These are phyloP conservation scores for Lepetodrilus schrolli DNA, from an alignment of 2,888 invertebrate genomes.

Conservation along the genomic window DNA sequence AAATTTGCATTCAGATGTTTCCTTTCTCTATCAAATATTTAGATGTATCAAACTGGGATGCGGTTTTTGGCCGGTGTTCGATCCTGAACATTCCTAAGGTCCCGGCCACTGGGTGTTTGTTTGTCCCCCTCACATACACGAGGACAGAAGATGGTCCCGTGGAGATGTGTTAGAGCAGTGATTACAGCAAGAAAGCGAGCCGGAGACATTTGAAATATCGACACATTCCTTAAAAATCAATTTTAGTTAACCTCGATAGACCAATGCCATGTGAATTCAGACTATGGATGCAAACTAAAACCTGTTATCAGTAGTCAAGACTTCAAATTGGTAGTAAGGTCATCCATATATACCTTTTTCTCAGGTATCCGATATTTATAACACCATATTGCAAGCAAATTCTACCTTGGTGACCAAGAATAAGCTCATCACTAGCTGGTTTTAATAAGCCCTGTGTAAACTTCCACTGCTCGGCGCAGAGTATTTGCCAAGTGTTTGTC, in stretches of 20 bases:
- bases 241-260: not conserved
- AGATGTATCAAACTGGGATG: not conserved
- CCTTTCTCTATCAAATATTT: conserved; percentile 5
- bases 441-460: too few species aligned
- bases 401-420: too few species aligned
- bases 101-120: not conserved
- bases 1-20: conserved; percentile 23
- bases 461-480: too few species aligned
- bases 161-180: not conserved
- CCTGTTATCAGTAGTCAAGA: too few species aligned
- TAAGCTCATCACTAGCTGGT: too few species aligned
- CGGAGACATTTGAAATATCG: not conserved
- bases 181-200: not conserved
- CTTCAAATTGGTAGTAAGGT: too few species aligned
- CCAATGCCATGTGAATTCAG: too few species aligned
- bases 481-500: too few species aligned
- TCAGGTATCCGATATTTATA: too few species aligned
- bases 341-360: too few species aligned
- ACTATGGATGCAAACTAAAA: too few species aligned
- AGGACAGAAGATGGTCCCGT: not conserved
- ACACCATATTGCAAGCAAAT: too few species aligned
- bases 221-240: not conserved
- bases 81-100: not conserved
- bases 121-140: not conserved
- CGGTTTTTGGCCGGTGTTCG: not conserved